Base-by-base conservation (phyloP, 2,888 invertebrate genomes). In the Lathronympha strigana region DNA sequence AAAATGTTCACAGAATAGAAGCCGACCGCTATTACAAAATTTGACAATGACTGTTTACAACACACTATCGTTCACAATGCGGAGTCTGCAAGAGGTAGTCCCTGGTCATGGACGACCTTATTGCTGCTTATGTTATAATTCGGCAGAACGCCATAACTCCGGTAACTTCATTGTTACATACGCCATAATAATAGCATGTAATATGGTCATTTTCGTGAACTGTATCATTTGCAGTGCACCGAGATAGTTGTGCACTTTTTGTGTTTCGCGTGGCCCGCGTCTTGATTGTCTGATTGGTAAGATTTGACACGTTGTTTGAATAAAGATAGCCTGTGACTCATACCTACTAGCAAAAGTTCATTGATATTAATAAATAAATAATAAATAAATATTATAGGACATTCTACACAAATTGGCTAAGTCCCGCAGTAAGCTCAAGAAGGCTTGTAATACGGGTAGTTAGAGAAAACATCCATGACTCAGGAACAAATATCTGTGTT, bases 281-380 rank as follows among this genome's bases (percentile, higher is more conserved):
- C 71, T 77, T 82, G 82, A 85, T 72, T 71, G 73, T 53, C 71
- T 87, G 87, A 87, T 79, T 87, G 85, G 87, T 73, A 64, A 45
- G 40, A 63, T 51, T 64, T 71, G 68, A 60, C 68, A 63, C 61
- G 58, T 63, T 67, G 72, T 73, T 75, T 72, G 77, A 76, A 75
- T 71, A 72, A 67, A 71, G 71, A 71, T 70, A 76, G 67, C 69
- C 70, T 67, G 68, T 87, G 88, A 86, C 70, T 86, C 87, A 86
- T 67, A 43, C 87, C 86, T 67, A 43, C 54, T 66, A 68, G 50
- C 50, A 60, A 62, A 60, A 63, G 60, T 49, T 66, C 51, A 55
- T 62, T 47, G 38, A 58, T 17, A 36, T n/a, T n/a, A n/a, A n/a
- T n/a, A n/a, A n/a, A n/a, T n/a, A n/a, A n/a, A n/a, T n/a, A n/a